Evolutionary conservation across 2,113 vertebrate genomes (phyloP), one percentile per base, ranked within the genome.

Genomic region (Pleuronectes platessa): DNA sequence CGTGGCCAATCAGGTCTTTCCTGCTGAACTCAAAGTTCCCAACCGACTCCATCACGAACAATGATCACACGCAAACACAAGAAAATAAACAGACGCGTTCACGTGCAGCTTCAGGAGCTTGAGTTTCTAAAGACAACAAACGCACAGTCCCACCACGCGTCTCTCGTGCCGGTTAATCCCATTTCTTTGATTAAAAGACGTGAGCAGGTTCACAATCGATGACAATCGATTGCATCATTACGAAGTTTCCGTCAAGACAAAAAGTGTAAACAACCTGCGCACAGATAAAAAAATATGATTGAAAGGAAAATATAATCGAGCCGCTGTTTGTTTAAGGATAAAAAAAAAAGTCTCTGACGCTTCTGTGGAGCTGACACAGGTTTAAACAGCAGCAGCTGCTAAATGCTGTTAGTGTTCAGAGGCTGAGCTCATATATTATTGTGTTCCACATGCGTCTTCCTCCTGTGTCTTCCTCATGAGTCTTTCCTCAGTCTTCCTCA

Each of bases 21-120:
- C 96, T 94, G 89, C 92, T 97, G 93, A 98, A 98, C 95, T 98
- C 97, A 95, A 97, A 99, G 86, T 95, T 96, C 74, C 98, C 98
- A 84, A 98, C 94, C 37, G 92, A 92, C 94, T 98, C 97, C 95
- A 97, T 96, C 82, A 37, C 20, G 9, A 12, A 31, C 18, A 20
- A 35, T n/a, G 27, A 59, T 18, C 15, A 31, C 27, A 20, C 1
- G 3, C 17, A 60, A 17, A 59, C 12, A 60, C 4, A 87, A 86
- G 73, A 83, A 83, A 42, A 56, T 6, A 56, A 56, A 65, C 11
- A 58, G 51, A 70, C 40, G 13, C 13, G 31, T 69, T 42, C 0
- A 54, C 61, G 53, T 77, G 47, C 45, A 35, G 58, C 63, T 77
- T 79, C 87, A 85, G 74, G 60, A 90, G 56, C 81, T 75, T 63